A percentile compares a stretch with the other conserved stretches of the same genome.
These are phyloP conservation scores for Lagopus leucura DNA, from an alignment of 2,113 vertebrate genomes.

Conservation along the genomic window DNA sequence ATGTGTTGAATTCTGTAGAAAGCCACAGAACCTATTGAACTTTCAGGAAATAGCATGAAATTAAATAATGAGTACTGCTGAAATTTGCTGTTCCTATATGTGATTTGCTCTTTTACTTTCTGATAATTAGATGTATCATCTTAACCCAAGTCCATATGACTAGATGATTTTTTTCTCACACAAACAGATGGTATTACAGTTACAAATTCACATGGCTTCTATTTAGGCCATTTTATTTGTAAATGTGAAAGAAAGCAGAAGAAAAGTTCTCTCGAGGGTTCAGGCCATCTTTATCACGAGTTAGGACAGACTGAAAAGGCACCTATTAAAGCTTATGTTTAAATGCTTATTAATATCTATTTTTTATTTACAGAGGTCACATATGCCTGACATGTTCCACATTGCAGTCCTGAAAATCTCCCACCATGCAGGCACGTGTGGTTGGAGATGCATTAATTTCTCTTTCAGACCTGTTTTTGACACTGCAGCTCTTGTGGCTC, in stretches of 20 bases:
- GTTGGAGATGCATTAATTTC: neutral
- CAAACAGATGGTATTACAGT: slow-evolving; percentile 31
- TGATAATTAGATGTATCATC: neutral
- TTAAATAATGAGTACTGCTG: neutral
- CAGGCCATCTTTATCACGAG: neutral
- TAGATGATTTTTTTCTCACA: neutral
- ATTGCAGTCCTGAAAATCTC: neutral
- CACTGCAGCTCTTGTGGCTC: accelerated
- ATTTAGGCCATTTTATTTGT: neutral
- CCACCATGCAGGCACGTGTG: accelerated
- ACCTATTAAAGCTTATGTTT: neutral
- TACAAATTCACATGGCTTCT: neutral
- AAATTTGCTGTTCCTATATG: neutral
- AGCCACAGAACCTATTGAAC: neutral
- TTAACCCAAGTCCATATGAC: neutral
- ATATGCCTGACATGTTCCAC: accelerated
- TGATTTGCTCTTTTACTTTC: slow-evolving; percentile 40
- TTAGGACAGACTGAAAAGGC: neutral
- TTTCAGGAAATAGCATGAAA: neutral
- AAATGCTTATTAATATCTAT: accelerated
- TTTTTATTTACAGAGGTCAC: neutral
- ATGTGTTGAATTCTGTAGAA: neutral
- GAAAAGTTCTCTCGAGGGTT: neutral
- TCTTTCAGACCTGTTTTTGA: neutral
- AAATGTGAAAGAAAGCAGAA: neutral